phyloP scores from a whole-genome alignment of 2,113 vertebrate genomes.

The Monopterus albus region DNA sequence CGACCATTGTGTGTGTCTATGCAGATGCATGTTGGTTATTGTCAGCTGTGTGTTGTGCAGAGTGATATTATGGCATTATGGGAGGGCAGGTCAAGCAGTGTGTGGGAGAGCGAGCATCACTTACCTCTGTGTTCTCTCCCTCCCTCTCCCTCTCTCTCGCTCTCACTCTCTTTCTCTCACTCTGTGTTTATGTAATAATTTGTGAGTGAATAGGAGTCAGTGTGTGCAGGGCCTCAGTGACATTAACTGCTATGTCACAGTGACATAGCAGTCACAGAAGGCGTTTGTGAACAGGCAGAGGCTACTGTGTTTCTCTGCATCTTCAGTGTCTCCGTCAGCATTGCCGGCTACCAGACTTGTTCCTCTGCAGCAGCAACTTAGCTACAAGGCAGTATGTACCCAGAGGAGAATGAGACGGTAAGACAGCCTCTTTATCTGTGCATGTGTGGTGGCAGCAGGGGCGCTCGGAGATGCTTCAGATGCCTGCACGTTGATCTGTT shows the following conservation, averaged over 20 bases:
- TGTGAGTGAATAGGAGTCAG: slow-evolving; percentile 45
- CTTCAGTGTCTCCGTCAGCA: slow-evolving; percentile 41
- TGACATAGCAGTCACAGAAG: slow-evolving; percentile 60
- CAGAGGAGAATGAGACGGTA: slow-evolving; percentile 77
- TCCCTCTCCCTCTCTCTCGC: slow-evolving; percentile 17
- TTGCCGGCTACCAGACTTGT: slow-evolving; percentile 23
- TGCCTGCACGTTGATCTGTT: not conserved
- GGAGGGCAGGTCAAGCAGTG: slow-evolving; percentile 51
- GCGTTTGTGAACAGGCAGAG: slow-evolving; percentile 49
- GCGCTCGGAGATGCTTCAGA: not conserved
- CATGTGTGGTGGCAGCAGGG: not conserved
- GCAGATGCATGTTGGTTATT: slow-evolving; percentile 15
- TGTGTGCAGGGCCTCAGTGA: slow-evolving; percentile 22
- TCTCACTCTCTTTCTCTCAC: slow-evolving; percentile 35
- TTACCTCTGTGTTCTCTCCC: slow-evolving; percentile 3
- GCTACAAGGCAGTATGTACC: slow-evolving; percentile 76
- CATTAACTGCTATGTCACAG: slow-evolving; percentile 48
- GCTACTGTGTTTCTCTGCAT: slow-evolving; percentile 50
- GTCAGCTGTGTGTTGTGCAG: slow-evolving; percentile 38
- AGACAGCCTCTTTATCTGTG: slow-evolving; percentile 39
- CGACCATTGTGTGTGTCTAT: slow-evolving; percentile 2
- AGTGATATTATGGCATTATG: slow-evolving; percentile 40
- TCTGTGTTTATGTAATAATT: slow-evolving; percentile 70
- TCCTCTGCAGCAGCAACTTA: slow-evolving; percentile 47
- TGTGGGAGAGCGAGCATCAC: slow-evolving; percentile 50